Percentiles rank a stretch among this genome's conserved stretches.
phyloP scores from a whole-genome alignment of 2,797 vertebrate genomes.

The Esox lucius region DNA sequence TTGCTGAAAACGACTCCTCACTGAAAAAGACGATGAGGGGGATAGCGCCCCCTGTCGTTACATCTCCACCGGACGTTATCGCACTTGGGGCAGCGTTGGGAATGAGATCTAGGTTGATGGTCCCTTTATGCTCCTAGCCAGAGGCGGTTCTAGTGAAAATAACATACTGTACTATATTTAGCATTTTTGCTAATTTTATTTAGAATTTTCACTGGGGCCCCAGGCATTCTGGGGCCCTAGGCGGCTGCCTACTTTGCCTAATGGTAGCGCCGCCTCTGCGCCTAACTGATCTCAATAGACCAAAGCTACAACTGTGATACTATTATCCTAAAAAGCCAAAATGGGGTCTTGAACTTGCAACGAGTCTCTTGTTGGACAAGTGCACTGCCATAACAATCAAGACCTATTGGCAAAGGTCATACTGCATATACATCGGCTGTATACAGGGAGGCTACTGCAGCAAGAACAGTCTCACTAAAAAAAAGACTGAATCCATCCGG shows the following conservation, averaged over 20 bases:
- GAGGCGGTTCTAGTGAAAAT: no score
- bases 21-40: conserved; percentile 21
- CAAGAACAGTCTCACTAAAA: background rate
- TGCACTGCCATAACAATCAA: background rate
- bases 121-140: no score
- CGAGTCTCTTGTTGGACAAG: background rate
- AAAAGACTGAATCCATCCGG: no score
- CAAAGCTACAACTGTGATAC: background rate
- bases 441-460: background rate
- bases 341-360: background rate
- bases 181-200: no score
- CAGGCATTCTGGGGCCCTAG: no score
- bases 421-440: background rate
- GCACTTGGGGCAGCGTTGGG: background rate
- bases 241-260: no score
- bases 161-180: no score
- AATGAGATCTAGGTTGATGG: background rate
- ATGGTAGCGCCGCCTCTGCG: no score
- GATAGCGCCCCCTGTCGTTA: conserved; percentile 66
- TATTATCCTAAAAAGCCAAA: background rate
- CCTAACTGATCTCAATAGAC: background rate
- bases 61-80: no score
- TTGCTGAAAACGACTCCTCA: background rate
- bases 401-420: background rate
- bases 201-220: no score